Base-by-base conservation (phyloP, 2,797 vertebrate genomes). In the Pangasius mekongensis region DNA sequence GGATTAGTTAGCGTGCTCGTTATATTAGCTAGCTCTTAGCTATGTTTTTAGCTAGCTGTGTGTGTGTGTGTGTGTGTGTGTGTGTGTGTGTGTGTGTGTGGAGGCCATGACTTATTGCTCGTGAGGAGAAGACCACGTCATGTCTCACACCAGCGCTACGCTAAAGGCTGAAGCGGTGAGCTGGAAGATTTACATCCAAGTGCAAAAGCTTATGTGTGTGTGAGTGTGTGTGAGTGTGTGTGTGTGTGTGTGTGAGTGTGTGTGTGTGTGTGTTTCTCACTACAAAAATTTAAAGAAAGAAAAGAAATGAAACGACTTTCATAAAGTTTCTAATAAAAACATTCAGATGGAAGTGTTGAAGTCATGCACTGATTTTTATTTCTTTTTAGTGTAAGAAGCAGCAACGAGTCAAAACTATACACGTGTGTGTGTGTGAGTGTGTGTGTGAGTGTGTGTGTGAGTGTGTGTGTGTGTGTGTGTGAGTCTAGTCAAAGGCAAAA, bases 121-220 rank as follows among this genome's bases (percentile, higher is more conserved):
- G 5, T 85, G 64, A 88, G 74, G 64, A 60, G 62, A 84, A 8
- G 56, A 82, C 54, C 30, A 33, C 3, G 30, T 22, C 6, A 18
- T 36, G 77, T 58, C 77, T 80, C 77, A 73, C 43, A 66, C 82
- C 39, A 36, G n/a, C n/a, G 73, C n/a, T 64, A 36, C 11, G 58
- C 80, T 62, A 86, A 89, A 86, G 52, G 83, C 88, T 85, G 10
- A 85, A 85, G 84, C 76, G 66, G 83, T 73, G 74, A 47, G 52
- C 64, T 89, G 88, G 87, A 89, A 86, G 74, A 88, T 78, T 88
- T 64, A 85, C 87, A 88, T 88, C 74, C 73, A 80, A 89, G 87
- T 89, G 87, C 87, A 89, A 86, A 80, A 80, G 83, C 62, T 80
- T 78, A 16, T 78, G 76, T 74, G 73, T 56, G 76, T 3, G 11